Base-by-base conservation (phyloP, 2,113 vertebrate genomes). In the Tretioscincus oriximinensis region DNA sequence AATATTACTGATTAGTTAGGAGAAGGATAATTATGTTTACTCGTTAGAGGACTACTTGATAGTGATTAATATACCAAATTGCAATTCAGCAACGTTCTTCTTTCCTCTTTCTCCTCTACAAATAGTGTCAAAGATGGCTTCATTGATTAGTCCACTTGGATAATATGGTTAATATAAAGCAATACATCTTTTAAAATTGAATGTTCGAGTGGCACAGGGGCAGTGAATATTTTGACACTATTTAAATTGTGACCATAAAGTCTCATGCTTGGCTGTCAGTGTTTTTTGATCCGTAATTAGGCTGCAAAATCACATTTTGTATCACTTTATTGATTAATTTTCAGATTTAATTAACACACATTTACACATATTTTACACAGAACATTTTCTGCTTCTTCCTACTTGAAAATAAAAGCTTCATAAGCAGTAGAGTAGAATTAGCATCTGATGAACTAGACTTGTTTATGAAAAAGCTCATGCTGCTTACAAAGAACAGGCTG, bases 21-120 rank as follows among this genome's bases (percentile, higher is more conserved):
- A 24, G 16, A 78, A 78, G 12, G 49, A 41, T 58, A 68, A 69
- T 68, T 78, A 58, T 78, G 24, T 78, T 78, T 78, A 51, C 76
- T 68, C 76, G 68, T 66, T 54, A 54, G 49, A 54, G 41, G 76
- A 68, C 65, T 35, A 21, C 12, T 7, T 78, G n/a, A 78, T 68
- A 12, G 67, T 68, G 28, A 78, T 78, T 31, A 54, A 78, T 68
- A 68, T 68, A 54, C 21, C 22, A 68, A 67, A 28, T 77, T 31
- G 20, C 16, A 28, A 58, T 78, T 78, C 47, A 49, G 21, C 31
- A 28, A 54, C 26, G 26, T 28, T 69, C 5, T 58, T 66, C 65
- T 66, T 66, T 7, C 29, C 28, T 28, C 35, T 28, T 16, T 11
- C 9, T 78, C 29, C 29, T 58, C 54, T 16, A 58, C 14, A 41